Evolutionary conservation across 2,888 invertebrate species (phyloP), one percentile per base, ranked within the genome.

Genomic region (Strigamia transsilvanica): DNA sequence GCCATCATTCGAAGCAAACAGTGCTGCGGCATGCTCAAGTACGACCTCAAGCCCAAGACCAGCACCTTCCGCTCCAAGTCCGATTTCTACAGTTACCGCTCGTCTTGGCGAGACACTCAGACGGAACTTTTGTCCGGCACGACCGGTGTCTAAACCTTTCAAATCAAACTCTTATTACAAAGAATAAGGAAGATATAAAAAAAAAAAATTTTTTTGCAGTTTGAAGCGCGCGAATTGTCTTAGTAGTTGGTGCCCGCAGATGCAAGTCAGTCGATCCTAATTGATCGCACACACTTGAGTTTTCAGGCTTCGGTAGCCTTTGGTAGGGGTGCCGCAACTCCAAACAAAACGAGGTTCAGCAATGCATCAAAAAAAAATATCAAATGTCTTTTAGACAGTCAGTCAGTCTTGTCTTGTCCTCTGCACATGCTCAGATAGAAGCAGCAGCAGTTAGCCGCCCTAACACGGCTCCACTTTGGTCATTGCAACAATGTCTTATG

Each of bases 1-100:
- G 95, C 95, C 21, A 95, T 96, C 84, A 91, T 96, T 77, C 93
- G 94, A 88, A 95, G 94, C 85, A 91, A 94, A 84, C 93, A 93
- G 85, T 96, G 95, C 88, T 96, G 95, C 87, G 94, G 94, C 42
- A 91, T 94, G 82, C 90, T 95, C 83, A 91, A 94, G 85, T 94
- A 95, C 88, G 95, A 95, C 88, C 73, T 82, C 46, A 82, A 82
- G 42, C 82, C 82, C 23, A 82, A 82, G 51, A 82, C 77, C 34
- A 83, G 83, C 81, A 83, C 83, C 21, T 80, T 83, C 23, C 42
- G 83, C 13, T 34, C 79, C 61, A 82, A 82, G 42, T 82, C 79
- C 18, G 83, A 83, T 32, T 82, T 81, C 21, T 80, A 83, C 42
- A 83, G 82, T 34, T 82, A 80, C 12, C 83, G 82, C n/a, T 81